phyloP scores from a whole-genome alignment of 1,140 invertebrate species.

The Drosophila watanabei region DNA sequence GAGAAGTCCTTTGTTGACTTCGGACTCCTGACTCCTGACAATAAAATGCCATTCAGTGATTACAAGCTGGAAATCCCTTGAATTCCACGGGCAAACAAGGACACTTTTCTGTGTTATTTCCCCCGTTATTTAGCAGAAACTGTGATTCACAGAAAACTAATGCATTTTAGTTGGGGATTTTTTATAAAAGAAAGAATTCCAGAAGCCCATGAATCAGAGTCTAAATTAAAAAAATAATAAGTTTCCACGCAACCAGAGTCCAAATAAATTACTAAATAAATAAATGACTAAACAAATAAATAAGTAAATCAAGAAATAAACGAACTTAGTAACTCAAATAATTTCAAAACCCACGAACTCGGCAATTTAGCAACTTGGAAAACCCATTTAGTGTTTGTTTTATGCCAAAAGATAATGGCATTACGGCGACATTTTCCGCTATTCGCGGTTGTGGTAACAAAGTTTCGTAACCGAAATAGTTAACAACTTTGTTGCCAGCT shows the following conservation, averaged over 20 bases:
- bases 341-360: neutral
- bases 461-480: conserved; percentile 1
- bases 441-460: conserved; percentile 4
- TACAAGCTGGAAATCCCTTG: neutral
- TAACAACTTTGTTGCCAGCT: conserved; percentile 3
- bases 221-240: neutral
- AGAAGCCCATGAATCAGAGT: too few relatives aligned
- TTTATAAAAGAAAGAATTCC: too few relatives aligned
- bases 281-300: neutral
- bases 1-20: neutral
- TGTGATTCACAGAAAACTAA: neutral
- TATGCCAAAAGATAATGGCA: conserved; percentile 2
- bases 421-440: neutral
- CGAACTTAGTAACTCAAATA: neutral
- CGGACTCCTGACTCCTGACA: neutral
- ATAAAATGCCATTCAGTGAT: neutral
- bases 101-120: neutral
- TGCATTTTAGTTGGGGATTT: too few relatives aligned
- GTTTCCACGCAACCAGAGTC: neutral
- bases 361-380: neutral
- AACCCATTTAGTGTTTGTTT: neutral
- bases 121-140: neutral
- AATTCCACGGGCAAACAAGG: neutral
- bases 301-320: neutral
- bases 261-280: neutral